Percentiles rank a stretch among this genome's conserved stretches.
Evolutionary conservation across 2,888 invertebrate genomes (phyloP).

Genomic region (Noctua janthe): DNA sequence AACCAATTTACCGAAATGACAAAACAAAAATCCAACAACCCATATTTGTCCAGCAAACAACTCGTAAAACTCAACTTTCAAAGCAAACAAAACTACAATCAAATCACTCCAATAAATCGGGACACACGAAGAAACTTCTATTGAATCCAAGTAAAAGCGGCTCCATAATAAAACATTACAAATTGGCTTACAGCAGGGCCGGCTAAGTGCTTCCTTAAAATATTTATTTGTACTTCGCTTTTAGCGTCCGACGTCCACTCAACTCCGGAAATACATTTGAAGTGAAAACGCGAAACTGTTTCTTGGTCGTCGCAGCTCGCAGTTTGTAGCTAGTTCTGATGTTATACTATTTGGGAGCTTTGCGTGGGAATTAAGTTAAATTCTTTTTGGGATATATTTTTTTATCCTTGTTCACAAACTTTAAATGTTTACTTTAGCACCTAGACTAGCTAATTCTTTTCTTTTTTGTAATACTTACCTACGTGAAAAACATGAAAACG

Average conservation of each 20-base stretch:
- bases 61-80: not conserved
- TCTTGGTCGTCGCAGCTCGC: constrained; percentile 39
- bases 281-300: constrained; percentile 58
- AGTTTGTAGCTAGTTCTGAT: constrained; percentile 19
- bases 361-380: constrained; percentile 5
- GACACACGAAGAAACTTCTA: constrained; percentile 54
- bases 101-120: constrained; percentile 47
- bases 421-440: not conserved
- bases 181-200: constrained; percentile 68
- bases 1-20: not conserved
- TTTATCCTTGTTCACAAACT: not conserved
- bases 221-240: constrained; percentile 77
- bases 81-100: constrained; percentile 49
- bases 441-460: not conserved
- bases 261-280: constrained; percentile 68
- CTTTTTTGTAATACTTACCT: not conserved
- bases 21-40: not conserved
- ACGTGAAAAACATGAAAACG: not conserved
- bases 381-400: not conserved
- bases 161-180: constrained; percentile 65
- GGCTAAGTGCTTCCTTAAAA: constrained; percentile 73
- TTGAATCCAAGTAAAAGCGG: constrained; percentile 56
- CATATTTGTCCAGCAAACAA: not conserved
- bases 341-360: constrained; percentile 3
- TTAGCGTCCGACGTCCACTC: constrained; percentile 75